Percentiles rank a stretch among this genome's conserved stretches.
These are phyloP conservation scores for Iselma pallidipennis DNA, from an alignment of 2,888 invertebrate genomes.

Conservation along the genomic window DNA sequence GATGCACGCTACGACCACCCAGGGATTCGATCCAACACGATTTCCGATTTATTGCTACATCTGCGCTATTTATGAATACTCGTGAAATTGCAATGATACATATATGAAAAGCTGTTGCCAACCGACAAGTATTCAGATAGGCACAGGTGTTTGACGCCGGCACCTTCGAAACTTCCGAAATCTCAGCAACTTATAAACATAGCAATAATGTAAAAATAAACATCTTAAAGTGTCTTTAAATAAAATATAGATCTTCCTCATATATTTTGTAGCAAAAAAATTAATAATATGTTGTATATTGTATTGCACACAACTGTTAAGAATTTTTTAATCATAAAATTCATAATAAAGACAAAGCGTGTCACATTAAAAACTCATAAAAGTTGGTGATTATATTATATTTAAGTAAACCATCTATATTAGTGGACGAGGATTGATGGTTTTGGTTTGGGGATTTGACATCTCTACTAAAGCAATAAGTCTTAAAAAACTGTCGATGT, in stretches of 20 bases:
- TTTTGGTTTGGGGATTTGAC: not conserved
- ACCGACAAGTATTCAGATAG: not conserved
- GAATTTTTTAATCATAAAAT: too few species aligned
- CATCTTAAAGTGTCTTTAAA: too few species aligned
- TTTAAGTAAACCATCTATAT: not conserved
- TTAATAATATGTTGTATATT: not conserved
- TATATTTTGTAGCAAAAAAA: too few species aligned
- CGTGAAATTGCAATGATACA: constrained; percentile 52
- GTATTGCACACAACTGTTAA: too few species aligned
- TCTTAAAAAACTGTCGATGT: not conserved
- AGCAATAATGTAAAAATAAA: too few species aligned
- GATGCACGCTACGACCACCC: constrained; percentile 53
- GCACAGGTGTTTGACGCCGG: not conserved
- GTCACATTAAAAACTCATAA: not conserved
- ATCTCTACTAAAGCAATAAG: not conserved
- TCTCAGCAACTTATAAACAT: not conserved
- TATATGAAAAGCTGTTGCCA: constrained; percentile 23
- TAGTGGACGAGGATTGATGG: not conserved
- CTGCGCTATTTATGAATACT: constrained; percentile 55
- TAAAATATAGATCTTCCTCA: too few species aligned
- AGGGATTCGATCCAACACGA: constrained; percentile 51
- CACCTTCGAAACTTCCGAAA: not conserved
- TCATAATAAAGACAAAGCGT: not conserved
- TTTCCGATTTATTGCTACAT: constrained; percentile 54
- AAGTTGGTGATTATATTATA: not conserved